These are phyloP conservation scores for Centropus unirufus DNA, from an alignment of 2,113 vertebrate genomes.

Conservation along the genomic window DNA sequence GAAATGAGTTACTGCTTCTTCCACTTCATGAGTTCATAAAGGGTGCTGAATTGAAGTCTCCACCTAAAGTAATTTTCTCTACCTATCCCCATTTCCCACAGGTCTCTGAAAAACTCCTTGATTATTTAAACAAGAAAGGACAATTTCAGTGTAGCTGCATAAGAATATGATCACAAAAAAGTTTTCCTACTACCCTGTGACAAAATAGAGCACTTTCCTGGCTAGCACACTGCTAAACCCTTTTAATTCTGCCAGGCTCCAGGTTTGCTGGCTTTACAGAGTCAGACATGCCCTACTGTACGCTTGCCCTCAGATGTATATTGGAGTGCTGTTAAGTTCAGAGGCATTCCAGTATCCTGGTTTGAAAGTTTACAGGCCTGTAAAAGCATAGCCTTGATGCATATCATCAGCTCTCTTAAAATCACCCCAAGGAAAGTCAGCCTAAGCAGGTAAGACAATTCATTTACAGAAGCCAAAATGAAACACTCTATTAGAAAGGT, in stretches of 20 bases:
- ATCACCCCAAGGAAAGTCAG: not conserved
- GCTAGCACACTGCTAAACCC: not conserved
- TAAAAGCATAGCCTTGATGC: not conserved
- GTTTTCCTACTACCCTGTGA: not conserved
- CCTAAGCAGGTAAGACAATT: not conserved
- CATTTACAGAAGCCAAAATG: not conserved
- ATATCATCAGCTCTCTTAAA: not conserved
- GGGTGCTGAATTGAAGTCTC: not conserved
- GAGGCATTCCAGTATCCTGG: not conserved
- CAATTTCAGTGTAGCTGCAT: not conserved
- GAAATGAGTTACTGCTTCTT: not conserved
- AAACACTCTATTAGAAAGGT: not conserved
- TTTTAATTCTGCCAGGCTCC: not conserved
- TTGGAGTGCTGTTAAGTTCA: not conserved
- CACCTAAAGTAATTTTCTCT: not conserved
- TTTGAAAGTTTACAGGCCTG: not conserved
- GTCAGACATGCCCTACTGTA: not conserved
- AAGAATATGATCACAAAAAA: not conserved
- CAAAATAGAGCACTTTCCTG: not conserved
- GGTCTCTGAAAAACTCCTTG: not conserved
- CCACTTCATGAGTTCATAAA: not conserved
- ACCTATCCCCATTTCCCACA: not conserved
- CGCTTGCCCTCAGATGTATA: not conserved
- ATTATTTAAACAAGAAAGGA: not conserved
- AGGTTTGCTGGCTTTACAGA: not conserved